These are phyloP conservation scores for Platysteira castanea DNA, from an alignment of 2,113 vertebrate genomes.

Conservation along the genomic window DNA sequence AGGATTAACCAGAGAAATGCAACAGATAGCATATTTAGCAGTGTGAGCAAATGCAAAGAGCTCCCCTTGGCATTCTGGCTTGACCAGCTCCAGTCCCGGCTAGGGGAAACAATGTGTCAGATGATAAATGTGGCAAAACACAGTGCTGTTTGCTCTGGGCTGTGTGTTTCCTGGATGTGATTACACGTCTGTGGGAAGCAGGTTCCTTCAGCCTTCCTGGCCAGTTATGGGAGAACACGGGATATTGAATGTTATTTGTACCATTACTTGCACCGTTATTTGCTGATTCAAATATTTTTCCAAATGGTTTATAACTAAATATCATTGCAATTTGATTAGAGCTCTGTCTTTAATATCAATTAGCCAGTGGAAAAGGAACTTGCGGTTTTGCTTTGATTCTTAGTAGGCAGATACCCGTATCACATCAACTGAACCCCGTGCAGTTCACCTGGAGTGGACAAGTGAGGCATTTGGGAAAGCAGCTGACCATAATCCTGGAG, in stretches of 20 bases:
- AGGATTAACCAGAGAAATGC: neutral
- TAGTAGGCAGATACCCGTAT: neutral
- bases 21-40: neutral
- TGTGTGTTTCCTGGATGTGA: neutral
- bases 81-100: neutral
- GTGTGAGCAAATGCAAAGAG: neutral
- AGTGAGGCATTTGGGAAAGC: neutral
- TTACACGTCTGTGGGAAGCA: neutral
- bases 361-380: neutral
- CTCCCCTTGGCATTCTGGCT: neutral
- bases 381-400: neutral
- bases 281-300: neutral
- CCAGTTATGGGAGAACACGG: neutral
- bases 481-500: neutral
- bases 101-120: neutral
- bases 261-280: neutral
- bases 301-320: neutral
- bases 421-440: fast-evolving
- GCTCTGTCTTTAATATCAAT: neutral
- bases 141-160: neutral
- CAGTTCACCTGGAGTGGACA: neutral
- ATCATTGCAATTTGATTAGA: neutral
- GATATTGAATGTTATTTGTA: neutral
- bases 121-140: constrained; percentile 10
- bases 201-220: neutral